These are phyloP conservation scores for Tinamus major DNA, from an alignment of 2,797 vertebrate genomes.

Conservation along the genomic window DNA sequence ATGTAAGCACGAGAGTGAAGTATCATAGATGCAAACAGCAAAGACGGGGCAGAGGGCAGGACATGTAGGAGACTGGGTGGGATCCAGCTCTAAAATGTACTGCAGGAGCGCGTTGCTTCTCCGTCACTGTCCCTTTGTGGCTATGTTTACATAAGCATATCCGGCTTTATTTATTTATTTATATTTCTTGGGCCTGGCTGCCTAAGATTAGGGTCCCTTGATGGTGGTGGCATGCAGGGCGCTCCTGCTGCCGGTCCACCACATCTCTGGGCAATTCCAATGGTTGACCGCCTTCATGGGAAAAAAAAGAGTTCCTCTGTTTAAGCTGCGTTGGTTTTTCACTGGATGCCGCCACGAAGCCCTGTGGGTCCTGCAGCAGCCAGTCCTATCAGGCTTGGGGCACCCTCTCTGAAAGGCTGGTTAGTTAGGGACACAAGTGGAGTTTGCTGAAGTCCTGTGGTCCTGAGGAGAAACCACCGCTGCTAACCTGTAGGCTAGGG, in stretches of 20 bases:
- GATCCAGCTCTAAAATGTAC: neutral
- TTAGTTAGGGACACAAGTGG: neutral
- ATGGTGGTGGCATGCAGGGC: fast-evolving
- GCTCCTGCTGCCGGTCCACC: neutral
- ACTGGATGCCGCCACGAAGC: neutral
- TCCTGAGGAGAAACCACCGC: neutral
- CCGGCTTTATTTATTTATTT: neutral
- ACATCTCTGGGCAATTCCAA: neutral
- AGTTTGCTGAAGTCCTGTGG: neutral
- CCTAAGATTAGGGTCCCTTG: neutral
- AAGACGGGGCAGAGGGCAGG: neutral
- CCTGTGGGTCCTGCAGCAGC: neutral
- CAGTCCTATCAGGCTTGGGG: neutral
- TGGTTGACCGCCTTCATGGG: neutral
- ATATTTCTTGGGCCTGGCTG: neutral
- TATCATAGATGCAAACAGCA: neutral
- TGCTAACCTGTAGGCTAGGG: neutral
- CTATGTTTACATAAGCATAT: neutral
- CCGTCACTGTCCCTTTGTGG: neutral
- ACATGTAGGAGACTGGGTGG: neutral
- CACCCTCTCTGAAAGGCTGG: neutral
- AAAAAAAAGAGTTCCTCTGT: neutral
- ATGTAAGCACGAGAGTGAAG: neutral
- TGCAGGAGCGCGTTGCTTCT: neutral
- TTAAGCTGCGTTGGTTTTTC: neutral